Evolutionary conservation across 2,113 vertebrate genomes (phyloP), one percentile per base, ranked within the genome.

Genomic region (Coregonus clupeaformis): DNA sequence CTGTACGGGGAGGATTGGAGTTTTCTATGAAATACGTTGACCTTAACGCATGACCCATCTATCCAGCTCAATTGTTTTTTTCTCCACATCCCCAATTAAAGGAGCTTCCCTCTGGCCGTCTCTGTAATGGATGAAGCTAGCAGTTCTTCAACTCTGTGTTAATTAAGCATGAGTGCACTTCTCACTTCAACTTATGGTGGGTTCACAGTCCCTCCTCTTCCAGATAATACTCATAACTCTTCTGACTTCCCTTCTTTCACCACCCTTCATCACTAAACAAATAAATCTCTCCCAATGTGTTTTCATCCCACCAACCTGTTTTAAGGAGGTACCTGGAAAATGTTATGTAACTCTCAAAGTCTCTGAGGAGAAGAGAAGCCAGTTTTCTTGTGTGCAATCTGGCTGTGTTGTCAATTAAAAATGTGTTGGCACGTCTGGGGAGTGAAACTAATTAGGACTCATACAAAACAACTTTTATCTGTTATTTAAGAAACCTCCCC

Each of bases 141-240:
- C 70, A 14, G 72, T 87, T 89, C 85, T 89, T 89, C 84, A 89
- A 90, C 86, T 84, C 74, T 0, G 62, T 82, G 78, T 85, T 91
- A 90, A 92, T 92, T 91, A 91, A 87, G 90, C 87, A 87, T 85
- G 81, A 90, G 81, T 81, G 88, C 81, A 66, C 77, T 74, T 88
- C 75, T 84, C 79, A 12, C 73, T 71, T 49, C 36, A 42, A 42
- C 79, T 82, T 69, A 77, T 72, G 78, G 75, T 1, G 77, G 6
- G 80, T 74, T 82, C 72, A n/a, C 24, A 57, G 62, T 72, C 73
- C 52, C 75, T 65, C 57, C 72, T 57, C 68, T 70, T 69, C 70
- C 80, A 80, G 77, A 85, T 77, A 75, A 85, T 79, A 84, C 72
- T 68, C 79, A 59, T 14, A 60, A 68, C 80, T 76, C 82, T 78